Conservation (phyloP, 2,113 vertebrate genomes). For the Prochilodus magdalenae region DNA sequence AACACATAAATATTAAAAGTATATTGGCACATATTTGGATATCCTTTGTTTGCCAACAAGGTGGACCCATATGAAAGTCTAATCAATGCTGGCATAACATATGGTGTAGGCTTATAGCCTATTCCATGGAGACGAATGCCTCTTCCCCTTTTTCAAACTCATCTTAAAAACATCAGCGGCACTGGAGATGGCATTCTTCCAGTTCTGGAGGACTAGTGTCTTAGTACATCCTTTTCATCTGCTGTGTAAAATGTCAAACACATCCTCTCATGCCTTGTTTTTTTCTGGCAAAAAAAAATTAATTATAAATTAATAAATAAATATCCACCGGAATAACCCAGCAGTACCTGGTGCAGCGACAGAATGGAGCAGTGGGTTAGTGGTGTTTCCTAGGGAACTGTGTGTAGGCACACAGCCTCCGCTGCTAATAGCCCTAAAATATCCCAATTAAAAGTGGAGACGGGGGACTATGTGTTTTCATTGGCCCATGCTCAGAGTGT, state of each 20-base stretch:
- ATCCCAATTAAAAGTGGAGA: constrained; percentile 63
- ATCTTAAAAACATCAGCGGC: constrained; percentile 49
- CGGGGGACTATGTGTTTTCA: constrained; percentile 63
- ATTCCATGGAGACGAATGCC: constrained; percentile 45
- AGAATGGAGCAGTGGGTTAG: constrained; percentile 35
- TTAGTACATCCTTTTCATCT: constrained; percentile 34
- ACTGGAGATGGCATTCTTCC: constrained; percentile 37
- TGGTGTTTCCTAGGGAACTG: constrained; percentile 45
- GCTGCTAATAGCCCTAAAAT: constrained; percentile 58
- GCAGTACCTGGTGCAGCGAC: constrained; percentile 47
- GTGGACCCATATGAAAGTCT: constrained; percentile 49
- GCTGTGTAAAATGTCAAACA: constrained; percentile 23
- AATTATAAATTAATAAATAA: background rate
- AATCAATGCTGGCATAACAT: constrained; percentile 57
- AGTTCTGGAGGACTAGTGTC: constrained; percentile 26
- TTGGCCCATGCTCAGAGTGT: constrained; percentile 53
- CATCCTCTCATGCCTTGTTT: background rate
- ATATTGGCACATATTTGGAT: constrained; percentile 23
- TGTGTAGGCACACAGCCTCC: constrained; percentile 42
- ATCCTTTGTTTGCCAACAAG: constrained; percentile 43
- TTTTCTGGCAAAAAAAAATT: background rate
- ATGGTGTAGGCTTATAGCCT: constrained; percentile 51
- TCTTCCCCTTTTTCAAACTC: constrained; percentile 39
- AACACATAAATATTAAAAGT: constrained; percentile 23
- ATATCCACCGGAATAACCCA: constrained; percentile 17